Base-by-base conservation (phyloP, 2,113 vertebrate species). In the Fregetta grallaria region DNA sequence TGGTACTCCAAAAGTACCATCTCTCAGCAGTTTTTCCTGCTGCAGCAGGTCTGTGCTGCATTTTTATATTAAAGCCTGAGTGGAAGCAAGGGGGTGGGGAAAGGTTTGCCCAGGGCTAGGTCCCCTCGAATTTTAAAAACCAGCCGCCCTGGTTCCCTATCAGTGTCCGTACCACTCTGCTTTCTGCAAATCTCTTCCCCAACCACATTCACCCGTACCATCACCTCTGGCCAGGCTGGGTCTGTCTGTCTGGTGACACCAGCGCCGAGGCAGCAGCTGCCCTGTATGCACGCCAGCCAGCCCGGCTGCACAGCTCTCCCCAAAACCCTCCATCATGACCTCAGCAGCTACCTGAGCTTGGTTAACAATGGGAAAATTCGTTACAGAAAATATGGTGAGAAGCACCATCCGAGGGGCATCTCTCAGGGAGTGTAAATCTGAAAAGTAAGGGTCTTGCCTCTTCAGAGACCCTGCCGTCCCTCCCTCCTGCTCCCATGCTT, bases 181-280 rank as follows among this genome's bases (percentile, higher is more conserved):
- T 74, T 66, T 77, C 74, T 62, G 34, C 38, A 82, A 47, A 58
- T 38, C 26, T 15, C 36, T 67, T 77, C 59, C 82, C 27, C 18
- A 56, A 8, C 50, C 2, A 0, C 55, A 25, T 71, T 85, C 5
- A 3, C 79, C n/a, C 3, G 0, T 68, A 38, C 9, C 38, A 30
- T 61, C 50, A 88, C 80, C 42, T n/a, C 62, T 36, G 32, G 38
- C 42, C 34, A 74, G 58, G 59, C 36, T 36, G 21, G 14, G 21
- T 55, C 62, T 56, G 44, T 65, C 75, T 94, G 44, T 34, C 53
- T 20, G 2, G 16, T 52, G 73, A 67, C 2, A 7, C n/a, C 42
- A 63, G 53, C 55, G 29, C 72, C 6, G 2, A 42, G 32, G n/a
- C 59, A 45, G 34, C 10, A 1, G 9, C 40, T 42, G 47, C 56